These are phyloP conservation scores for Echiichthys vipera DNA, from an alignment of 2,797 vertebrate species.

Conservation along the genomic window DNA sequence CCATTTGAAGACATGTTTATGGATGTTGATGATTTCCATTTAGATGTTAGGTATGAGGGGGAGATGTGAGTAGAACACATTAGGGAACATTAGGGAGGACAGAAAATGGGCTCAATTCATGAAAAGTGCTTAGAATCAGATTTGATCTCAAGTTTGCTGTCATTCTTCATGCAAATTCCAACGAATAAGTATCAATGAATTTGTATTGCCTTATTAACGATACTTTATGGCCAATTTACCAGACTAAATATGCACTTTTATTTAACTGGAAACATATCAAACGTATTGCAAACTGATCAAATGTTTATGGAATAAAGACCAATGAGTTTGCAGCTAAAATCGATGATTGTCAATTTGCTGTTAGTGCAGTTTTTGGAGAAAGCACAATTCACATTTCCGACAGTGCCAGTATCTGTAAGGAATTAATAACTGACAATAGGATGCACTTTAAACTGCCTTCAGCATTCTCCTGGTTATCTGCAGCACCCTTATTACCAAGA, in stretches of 20 bases:
- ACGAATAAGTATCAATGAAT: slow-evolving; percentile 4
- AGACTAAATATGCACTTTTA: slow-evolving; percentile 21
- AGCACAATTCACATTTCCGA: background rate
- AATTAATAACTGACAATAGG: slow-evolving; percentile 15
- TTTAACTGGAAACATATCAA: slow-evolving; percentile 33
- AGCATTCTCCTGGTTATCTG: slow-evolving; percentile 16
- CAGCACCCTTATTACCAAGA: slow-evolving; percentile 7
- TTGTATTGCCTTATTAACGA: slow-evolving; percentile 2
- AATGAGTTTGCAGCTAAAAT: slow-evolving; percentile 40
- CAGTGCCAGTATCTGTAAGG: slow-evolving; percentile 18
- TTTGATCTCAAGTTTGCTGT: slow-evolving; percentile 20
- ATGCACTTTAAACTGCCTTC: slow-evolving; percentile 2
- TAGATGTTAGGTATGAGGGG: slow-evolving; percentile 57
- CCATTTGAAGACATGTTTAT: slow-evolving; percentile 81
- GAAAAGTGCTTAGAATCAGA: slow-evolving; percentile 29
- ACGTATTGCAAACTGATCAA: slow-evolving; percentile 24
- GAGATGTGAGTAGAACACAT: slow-evolving; percentile 54
- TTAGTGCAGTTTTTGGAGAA: slow-evolving; percentile 16
- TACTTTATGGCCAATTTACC: slow-evolving; percentile 2
- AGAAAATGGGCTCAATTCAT: slow-evolving; percentile 37
- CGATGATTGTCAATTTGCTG: slow-evolving; percentile 33
- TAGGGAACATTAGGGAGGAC: slow-evolving; percentile 27
- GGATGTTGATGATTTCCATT: slow-evolving; percentile 67
- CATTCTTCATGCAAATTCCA: slow-evolving; percentile 15
- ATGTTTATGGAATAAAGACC: slow-evolving; percentile 27